Evolutionary conservation across 1,140 invertebrate genomes (phyloP), one percentile per base, ranked within the genome.

Genomic region (Drosophila athabasca): DNA sequence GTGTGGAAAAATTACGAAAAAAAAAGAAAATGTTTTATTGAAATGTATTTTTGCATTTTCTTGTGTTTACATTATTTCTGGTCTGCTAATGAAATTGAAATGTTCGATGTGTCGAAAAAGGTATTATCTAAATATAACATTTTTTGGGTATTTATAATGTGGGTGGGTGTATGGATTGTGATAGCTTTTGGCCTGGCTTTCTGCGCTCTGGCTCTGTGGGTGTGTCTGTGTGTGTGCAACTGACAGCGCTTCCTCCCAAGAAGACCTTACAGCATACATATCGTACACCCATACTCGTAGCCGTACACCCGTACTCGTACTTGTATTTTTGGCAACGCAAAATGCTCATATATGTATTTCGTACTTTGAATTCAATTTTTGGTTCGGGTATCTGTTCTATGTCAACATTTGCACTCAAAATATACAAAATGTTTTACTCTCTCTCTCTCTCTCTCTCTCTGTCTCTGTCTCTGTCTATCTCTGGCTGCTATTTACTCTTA

Each of bases 31-130:
- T 29, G 6, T 29, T 8, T 31, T 31, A 31, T 31, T 31, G 29
- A 39, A 35, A 46, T 22, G 15, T 68, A 13, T 5, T 24, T 29
- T 39, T 41, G 46, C 17, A 44, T 51, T 55, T 48, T 66, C 46
- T 53, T 22, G 8, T 69, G 66, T 69, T 69, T 69, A 69, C 66
- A 69, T 69, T 69, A 68, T 49, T 13, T 68, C 50, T 44, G 24
- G 66, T 49, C 57, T 29, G 66, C 64, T 69, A 69, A 69, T 57
- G 66, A 69, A 69, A 69, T 69, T 69, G 64, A 69, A 69, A 69
- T 68, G 50, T 69, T 69, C 66, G 66, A 68, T 69, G 48, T 65
- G 31, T 69, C 44, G 45, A 15, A 69, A 69, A 67, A 19, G 17
- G 35, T 68, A 39, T 39, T 13, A 39, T 49, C 64, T 69, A 69